Percentiles rank a stretch among this genome's conserved stretches.
These are phyloP conservation scores for Artemia franciscana DNA, from an alignment of 1,140 invertebrate species.

Conservation along the genomic window DNA sequence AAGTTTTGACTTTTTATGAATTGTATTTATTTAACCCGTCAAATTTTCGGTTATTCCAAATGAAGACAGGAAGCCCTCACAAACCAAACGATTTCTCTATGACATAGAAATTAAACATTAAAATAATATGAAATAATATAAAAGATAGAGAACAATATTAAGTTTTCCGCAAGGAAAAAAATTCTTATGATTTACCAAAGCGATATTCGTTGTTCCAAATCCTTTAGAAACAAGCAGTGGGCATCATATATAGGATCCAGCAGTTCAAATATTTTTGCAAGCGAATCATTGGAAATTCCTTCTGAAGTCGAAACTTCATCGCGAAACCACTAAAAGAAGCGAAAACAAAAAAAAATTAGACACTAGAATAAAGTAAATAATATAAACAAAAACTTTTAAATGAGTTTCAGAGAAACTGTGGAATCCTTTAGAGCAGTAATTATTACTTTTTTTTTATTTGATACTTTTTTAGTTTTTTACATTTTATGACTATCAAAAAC, in stretches of 20 bases:
- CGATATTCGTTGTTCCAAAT: conserved; percentile 37
- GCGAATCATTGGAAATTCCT: conserved; percentile 26
- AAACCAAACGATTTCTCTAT: neutral
- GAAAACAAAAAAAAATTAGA: no score
- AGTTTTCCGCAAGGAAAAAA: conserved; percentile 15
- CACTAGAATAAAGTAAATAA: no score
- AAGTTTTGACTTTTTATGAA: no score
- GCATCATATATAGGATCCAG: conserved; percentile 39
- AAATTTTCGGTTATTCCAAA: neutral
- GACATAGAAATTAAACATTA: neutral
- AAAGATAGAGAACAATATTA: neutral
- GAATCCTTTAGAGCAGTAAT: no score
- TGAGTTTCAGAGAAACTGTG: no score
- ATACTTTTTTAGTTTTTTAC: no score
- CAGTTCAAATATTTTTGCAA: conserved; percentile 28
- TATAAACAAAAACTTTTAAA: no score
- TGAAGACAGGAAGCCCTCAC: neutral
- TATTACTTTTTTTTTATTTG: no score
- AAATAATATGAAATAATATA: neutral
- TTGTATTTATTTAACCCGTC: no score
- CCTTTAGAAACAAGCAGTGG: conserved; percentile 36
- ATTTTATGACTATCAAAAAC: no score
- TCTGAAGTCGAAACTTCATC: conserved; percentile 34
- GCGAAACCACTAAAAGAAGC: conserved; percentile 38
- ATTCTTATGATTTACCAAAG: conserved; percentile 29